Percentiles rank a stretch among this genome's conserved stretches.
Conservation (phyloP, 2,888 invertebrate species). For the Hartigia nigra region DNA sequence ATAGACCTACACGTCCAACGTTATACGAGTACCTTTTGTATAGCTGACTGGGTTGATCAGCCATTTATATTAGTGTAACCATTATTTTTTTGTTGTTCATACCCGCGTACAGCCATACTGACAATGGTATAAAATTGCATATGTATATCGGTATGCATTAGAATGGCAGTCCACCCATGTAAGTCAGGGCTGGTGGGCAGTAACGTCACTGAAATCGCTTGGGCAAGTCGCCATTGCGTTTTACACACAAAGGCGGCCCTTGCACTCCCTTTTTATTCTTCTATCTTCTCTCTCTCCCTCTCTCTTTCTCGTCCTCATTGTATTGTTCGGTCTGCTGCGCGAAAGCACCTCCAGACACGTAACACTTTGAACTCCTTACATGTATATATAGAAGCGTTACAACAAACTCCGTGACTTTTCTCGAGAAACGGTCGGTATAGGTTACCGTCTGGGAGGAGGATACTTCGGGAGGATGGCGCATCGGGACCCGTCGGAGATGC, state of each 20-base stretch:
- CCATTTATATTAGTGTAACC: neutral
- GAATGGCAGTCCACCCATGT: neutral
- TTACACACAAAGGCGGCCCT: constrained; percentile 5
- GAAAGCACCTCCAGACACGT: neutral
- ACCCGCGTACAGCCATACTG: neutral
- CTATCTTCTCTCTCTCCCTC: constrained; percentile 11
- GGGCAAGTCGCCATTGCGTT: neutral
- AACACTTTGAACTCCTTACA: neutral
- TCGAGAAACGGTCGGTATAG: neutral
- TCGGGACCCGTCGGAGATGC: neutral
- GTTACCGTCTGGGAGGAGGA: neutral
- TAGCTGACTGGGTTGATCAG: neutral
- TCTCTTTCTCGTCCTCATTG: constrained; percentile 11
- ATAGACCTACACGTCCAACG: too few species aligned
- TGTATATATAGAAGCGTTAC: neutral
- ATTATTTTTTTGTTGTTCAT: neutral
- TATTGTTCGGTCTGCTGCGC: neutral
- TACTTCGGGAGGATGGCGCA: neutral
- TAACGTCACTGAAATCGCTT: neutral
- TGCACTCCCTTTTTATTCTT: constrained; percentile 13
- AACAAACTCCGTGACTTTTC: neutral
- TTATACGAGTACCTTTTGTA: neutral
- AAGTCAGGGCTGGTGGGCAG: constrained; percentile 1
- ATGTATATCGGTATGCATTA: neutral
- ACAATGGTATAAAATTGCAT: neutral